Conservation (phyloP, 2,888 invertebrate genomes). For the Tethea ocularis region DNA sequence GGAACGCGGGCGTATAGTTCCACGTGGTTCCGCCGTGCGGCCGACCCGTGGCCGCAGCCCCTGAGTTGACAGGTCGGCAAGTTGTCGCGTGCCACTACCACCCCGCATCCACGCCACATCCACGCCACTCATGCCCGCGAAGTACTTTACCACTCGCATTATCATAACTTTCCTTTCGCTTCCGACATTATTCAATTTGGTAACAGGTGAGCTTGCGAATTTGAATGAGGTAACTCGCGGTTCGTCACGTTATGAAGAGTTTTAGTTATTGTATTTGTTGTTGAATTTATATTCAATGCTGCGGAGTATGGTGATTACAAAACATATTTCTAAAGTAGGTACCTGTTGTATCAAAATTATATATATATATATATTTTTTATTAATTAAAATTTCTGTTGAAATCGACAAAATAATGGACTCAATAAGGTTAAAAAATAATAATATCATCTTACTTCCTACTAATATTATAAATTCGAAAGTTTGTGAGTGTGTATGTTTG, state of each 20-base stretch:
- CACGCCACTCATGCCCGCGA: slow-evolving; percentile 25
- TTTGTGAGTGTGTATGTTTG: no score
- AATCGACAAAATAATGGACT: no score
- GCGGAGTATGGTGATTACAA: background rate
- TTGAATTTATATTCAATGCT: background rate
- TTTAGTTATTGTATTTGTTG: slow-evolving; percentile 27
- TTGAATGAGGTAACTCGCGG: slow-evolving; percentile 60
- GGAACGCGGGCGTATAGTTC: background rate
- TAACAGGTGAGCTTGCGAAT: slow-evolving; percentile 72
- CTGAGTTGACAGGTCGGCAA: slow-evolving; percentile 11
- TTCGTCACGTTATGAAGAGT: slow-evolving; percentile 27
- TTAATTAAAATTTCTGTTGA: no score
- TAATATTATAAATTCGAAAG: no score
- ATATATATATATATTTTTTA: no score
- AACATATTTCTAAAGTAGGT: no score
- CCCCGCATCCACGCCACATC: slow-evolving; percentile 21
- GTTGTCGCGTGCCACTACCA: slow-evolving; percentile 12
- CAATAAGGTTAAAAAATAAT: no score
- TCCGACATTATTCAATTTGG: slow-evolving; percentile 77
- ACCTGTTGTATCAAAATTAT: no score
- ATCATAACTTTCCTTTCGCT: slow-evolving; percentile 76
- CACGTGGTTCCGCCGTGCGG: background rate
- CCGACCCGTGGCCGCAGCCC: slow-evolving; percentile 8
- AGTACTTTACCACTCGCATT: slow-evolving; percentile 48
- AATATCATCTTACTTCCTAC: no score